Base-by-base conservation (phyloP, 2,797 vertebrate genomes). In the Tamandua tetradactyla region DNA sequence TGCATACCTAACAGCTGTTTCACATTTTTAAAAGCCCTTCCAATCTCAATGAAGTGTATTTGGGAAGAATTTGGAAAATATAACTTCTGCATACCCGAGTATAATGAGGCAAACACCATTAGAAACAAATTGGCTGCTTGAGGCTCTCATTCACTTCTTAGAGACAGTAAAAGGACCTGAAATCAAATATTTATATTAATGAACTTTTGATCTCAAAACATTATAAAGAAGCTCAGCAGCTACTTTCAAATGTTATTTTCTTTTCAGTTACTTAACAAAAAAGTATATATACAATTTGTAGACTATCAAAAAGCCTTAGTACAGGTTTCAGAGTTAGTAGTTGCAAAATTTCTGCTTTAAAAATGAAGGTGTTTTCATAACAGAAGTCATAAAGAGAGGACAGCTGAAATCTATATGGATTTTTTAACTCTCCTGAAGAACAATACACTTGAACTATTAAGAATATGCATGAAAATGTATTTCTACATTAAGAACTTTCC, bases 1-100 rank as follows among this genome's bases (percentile, higher is more conserved):
- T 95, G 81, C 78, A 86, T 95, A 91, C 59, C 69, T 94, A 96
- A 96, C 86, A 96, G 91, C 88, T 93, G 93, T 93, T 95, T 66
- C 91, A 68, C 87, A 94, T 95, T 96, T 97, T 93, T n/a, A 89
- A 92, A 96, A 97, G 81, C 61, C 71, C 94, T 96, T 97, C 79
- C 57, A 94, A 92, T 91, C 71, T 96, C 89, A 89, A 55, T 81
- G n/a, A 91, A 95, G 93, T 35, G 37, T 96, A 84, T 90, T 92
- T 89, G 75, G 85, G 61, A 95, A 90, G 85, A 95, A 92, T 95
- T 94, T 89, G 68, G 66, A 92, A 97, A 96, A 84, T 52, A 96
- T 96, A 87, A 32, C 35, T 92, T 93, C 55, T 59, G 25, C 42
- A 94, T 87, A 76, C 8, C 49, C 25, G 69, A 40, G n/a, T 71